Percentiles rank a stretch among this genome's conserved stretches.
Conservation (phyloP, 1,140 invertebrate genomes). For the Papilio glaucus region DNA sequence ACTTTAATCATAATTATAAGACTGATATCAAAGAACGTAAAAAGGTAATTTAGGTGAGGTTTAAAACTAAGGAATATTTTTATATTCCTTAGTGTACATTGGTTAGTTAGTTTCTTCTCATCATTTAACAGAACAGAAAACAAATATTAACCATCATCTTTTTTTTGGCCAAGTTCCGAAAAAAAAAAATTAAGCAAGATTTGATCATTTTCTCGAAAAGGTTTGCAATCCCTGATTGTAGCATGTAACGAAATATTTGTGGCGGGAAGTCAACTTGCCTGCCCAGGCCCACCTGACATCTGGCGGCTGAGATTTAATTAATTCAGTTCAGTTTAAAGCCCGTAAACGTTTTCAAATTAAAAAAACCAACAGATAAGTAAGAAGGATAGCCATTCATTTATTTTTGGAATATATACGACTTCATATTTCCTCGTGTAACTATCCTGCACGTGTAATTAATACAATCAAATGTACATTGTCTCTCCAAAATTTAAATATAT, state of each 20-base stretch:
- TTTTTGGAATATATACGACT: not conserved
- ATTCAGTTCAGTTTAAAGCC: not conserved
- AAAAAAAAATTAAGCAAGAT: not conserved
- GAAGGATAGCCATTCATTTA: not conserved
- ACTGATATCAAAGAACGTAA: not conserved
- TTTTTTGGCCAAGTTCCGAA: no score
- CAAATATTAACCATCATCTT: no score
- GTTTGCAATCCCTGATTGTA: not conserved
- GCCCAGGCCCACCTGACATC: not conserved
- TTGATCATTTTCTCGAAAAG: not conserved
- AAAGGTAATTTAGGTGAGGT: no score
- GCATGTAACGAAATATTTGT: slow-evolving; percentile 22
- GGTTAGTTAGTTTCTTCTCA: no score
- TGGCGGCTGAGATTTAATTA: not conserved
- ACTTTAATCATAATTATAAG: not conserved
- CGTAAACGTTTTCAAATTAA: not conserved
- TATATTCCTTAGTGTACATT: no score
- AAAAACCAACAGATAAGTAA: not conserved
- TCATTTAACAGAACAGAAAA: no score
- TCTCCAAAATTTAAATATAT: no score
- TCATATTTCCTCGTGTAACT: not conserved
- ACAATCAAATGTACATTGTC: not conserved
- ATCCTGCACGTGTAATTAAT: not conserved
- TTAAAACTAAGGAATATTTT: not conserved
- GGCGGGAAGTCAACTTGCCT: slow-evolving; percentile 14